Evolutionary conservation across 2,113 vertebrate genomes (phyloP).

Genomic region (Promerops cafer): DNA sequence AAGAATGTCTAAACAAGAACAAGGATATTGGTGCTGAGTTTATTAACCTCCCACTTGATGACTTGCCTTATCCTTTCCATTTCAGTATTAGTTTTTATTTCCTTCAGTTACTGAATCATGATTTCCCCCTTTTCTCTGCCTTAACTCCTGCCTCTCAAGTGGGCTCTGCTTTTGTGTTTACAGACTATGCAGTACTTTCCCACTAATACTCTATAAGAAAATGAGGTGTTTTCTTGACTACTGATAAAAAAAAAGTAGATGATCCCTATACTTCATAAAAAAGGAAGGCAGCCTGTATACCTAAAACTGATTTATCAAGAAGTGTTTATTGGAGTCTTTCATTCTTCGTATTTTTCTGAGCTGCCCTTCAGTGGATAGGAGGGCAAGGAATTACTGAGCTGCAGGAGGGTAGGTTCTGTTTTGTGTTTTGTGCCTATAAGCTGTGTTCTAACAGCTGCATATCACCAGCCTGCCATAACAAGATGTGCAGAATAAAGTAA

Average conservation of each 20-base stretch:
- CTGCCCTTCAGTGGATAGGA: background rate
- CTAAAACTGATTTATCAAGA: background rate
- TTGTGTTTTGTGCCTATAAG: background rate
- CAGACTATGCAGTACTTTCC: background rate
- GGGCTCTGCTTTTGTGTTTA: background rate
- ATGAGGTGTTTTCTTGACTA: background rate
- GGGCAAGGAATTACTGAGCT: background rate
- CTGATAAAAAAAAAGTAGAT: background rate
- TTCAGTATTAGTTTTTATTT: background rate
- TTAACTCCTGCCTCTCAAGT: background rate
- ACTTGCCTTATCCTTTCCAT: background rate
- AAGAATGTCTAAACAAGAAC: background rate
- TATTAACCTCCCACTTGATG: background rate
- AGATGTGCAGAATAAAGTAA: background rate
- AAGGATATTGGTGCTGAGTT: background rate
- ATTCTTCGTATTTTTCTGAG: background rate
- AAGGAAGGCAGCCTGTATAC: background rate
- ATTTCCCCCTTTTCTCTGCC: background rate
- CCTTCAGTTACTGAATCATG: background rate
- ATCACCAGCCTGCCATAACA: background rate
- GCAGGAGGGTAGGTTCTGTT: background rate
- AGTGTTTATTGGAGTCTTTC: background rate
- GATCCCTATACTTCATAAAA: background rate
- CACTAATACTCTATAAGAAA: background rate
- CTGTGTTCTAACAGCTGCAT: background rate